phyloP scores from a whole-genome alignment of 2,797 vertebrate species.

The Lagorchestes hirsutus region DNA sequence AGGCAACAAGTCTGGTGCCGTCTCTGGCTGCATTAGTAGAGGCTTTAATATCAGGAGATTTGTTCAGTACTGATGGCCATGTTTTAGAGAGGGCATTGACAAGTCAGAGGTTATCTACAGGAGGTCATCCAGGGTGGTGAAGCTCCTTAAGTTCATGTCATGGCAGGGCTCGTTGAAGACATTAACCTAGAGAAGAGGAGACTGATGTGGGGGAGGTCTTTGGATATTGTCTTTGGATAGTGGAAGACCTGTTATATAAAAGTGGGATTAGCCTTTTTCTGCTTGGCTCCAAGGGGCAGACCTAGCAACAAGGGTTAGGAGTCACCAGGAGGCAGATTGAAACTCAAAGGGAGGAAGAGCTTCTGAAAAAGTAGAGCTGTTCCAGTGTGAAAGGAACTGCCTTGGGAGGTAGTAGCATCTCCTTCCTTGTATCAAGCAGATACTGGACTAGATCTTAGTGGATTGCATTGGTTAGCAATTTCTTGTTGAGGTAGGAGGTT shows the following conservation, averaged over 20 bases:
- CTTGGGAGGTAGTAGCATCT: not conserved
- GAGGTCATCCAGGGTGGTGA: not conserved
- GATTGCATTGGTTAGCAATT: not conserved
- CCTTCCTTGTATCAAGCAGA: not conserved
- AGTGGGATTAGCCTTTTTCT: not conserved
- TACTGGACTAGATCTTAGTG: not conserved
- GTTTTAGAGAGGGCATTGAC: not conserved
- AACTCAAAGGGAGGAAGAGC: not conserved
- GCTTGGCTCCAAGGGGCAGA: not conserved
- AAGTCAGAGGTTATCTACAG: not conserved
- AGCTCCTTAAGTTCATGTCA: not conserved
- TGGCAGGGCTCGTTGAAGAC: not conserved
- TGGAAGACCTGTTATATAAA: not conserved
- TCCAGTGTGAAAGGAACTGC: not conserved
- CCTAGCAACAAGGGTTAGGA: not conserved
- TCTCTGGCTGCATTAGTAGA: not conserved
- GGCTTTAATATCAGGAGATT: not conserved
- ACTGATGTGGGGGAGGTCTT: not conserved
- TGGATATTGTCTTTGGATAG: not conserved
- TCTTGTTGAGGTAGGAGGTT: not conserved
- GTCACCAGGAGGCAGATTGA: not conserved
- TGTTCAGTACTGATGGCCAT: not conserved
- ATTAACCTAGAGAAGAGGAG: not conserved
- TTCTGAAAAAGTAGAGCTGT: not conserved
- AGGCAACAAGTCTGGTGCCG: not conserved